Conservation (phyloP, 2,888 invertebrate species). For the Neoscelio sp. region DNA sequence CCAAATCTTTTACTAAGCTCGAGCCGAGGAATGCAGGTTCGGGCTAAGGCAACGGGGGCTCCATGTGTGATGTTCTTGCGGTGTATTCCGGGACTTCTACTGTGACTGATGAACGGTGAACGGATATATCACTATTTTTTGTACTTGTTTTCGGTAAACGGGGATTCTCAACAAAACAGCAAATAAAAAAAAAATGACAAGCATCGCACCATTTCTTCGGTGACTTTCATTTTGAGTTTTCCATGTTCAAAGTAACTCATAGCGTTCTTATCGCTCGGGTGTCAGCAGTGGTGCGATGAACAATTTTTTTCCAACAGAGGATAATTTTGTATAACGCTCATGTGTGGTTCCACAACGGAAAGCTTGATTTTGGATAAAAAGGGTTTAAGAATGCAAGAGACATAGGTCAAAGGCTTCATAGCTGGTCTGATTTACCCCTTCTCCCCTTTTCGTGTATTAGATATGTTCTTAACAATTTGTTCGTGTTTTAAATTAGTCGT, state of each 20-base stretch:
- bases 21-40: constrained; percentile 63
- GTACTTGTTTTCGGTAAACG: constrained; percentile 56
- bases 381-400: constrained; percentile 46
- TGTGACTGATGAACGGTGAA: constrained; percentile 71
- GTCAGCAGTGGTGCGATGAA: constrained; percentile 32
- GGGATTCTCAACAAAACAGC: no score
- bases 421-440: constrained; percentile 9
- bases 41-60: constrained; percentile 57
- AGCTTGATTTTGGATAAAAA: constrained; percentile 64
- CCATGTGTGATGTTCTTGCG: constrained; percentile 69
- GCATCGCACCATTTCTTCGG: constrained; percentile 35
- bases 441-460: neutral
- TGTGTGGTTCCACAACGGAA: constrained; percentile 30
- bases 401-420: constrained; percentile 27
- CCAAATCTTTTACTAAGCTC: constrained; percentile 55
- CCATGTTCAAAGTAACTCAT: neutral
- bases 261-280: neutral
- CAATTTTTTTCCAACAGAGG: constrained; percentile 3
- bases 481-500: neutral
- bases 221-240: neutral
- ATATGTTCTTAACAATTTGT: neutral
- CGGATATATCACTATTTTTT: constrained; percentile 59
- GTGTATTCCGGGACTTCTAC: constrained; percentile 70
- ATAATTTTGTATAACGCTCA: constrained; percentile 2
- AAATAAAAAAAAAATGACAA: constrained; percentile 21